Conservation (phyloP, 1,140 invertebrate genomes). For the Contarinia nasturtii region DNA sequence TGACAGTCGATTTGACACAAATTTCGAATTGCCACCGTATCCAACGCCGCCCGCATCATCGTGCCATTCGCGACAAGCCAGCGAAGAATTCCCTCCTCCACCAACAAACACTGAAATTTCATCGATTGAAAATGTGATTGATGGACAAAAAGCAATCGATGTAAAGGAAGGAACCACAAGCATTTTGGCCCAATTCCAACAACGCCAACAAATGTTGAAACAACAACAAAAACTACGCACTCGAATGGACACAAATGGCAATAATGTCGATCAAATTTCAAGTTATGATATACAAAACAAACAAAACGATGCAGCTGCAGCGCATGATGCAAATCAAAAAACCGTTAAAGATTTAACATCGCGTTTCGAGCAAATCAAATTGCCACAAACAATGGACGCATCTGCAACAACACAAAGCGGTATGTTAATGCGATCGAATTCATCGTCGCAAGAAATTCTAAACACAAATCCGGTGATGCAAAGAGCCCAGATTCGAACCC, state of each 20-base stretch:
- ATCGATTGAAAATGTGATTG: slow-evolving; percentile 31
- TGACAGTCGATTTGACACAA: slow-evolving; percentile 24
- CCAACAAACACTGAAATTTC: slow-evolving; percentile 53
- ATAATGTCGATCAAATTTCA: too few species aligned
- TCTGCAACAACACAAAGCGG: slow-evolving; percentile 4
- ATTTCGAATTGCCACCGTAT: slow-evolving; percentile 52
- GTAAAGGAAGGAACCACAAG: slow-evolving; percentile 24
- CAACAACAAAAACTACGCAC: slow-evolving; percentile 29
- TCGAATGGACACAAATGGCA: slow-evolving; percentile 5
- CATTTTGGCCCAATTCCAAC: slow-evolving; percentile 51
- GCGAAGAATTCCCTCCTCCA: slow-evolving; percentile 75
- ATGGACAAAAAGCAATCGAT: slow-evolving; percentile 12
- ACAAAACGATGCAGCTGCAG: slow-evolving; percentile 7
- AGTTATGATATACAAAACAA: slow-evolving; percentile 4
- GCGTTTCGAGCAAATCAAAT: slow-evolving; percentile 51
- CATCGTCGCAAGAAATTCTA: slow-evolving; percentile 20
- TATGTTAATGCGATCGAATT: slow-evolving; percentile 13
- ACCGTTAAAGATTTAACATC: slow-evolving; percentile 57
- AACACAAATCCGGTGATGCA: not conserved
- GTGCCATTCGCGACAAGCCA: slow-evolving; percentile 62
- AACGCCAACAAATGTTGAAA: slow-evolving; percentile 30
- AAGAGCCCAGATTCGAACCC: slow-evolving; percentile 11
- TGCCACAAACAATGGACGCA: slow-evolving; percentile 8
- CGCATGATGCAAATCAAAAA: slow-evolving; percentile 13
- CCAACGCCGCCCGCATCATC: slow-evolving; percentile 52